phyloP scores from a whole-genome alignment of 2,113 vertebrate species.

The Rhegmatorhina hoffmannsi region DNA sequence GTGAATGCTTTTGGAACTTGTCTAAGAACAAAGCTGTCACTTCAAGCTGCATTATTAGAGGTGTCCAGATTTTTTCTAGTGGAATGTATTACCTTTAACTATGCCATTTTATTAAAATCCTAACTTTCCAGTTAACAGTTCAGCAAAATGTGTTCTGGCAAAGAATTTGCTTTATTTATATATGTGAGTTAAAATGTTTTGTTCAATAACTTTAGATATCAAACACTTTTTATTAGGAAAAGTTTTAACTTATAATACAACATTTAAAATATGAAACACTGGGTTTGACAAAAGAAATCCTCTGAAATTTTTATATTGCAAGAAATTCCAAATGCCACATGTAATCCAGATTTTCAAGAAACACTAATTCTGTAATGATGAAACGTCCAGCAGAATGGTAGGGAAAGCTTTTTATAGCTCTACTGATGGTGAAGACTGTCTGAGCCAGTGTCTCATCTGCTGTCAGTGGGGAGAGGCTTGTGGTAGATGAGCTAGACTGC shows the following conservation, averaged over 20 bases:
- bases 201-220: neutral
- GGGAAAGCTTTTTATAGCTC: neutral
- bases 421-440: neutral
- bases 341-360: neutral
- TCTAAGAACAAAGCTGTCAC: neutral
- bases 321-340: neutral
- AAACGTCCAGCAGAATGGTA: neutral
- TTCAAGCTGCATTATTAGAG: neutral
- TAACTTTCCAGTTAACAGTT: neutral
- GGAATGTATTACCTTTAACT: neutral
- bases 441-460: neutral
- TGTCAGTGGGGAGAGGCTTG: neutral
- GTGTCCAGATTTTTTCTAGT: neutral
- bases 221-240: neutral
- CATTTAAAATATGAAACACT: neutral
- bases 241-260: neutral
- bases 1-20: neutral
- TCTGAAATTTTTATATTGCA: neutral
- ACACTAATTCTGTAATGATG: neutral
- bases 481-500: neutral
- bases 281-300: neutral
- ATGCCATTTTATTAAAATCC: neutral
- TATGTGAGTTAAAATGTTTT: neutral
- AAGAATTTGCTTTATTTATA: neutral
- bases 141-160: neutral